Evolutionary conservation across 2,113 vertebrate species (phyloP).

Genomic region (Pristiophorus japonicus): DNA sequence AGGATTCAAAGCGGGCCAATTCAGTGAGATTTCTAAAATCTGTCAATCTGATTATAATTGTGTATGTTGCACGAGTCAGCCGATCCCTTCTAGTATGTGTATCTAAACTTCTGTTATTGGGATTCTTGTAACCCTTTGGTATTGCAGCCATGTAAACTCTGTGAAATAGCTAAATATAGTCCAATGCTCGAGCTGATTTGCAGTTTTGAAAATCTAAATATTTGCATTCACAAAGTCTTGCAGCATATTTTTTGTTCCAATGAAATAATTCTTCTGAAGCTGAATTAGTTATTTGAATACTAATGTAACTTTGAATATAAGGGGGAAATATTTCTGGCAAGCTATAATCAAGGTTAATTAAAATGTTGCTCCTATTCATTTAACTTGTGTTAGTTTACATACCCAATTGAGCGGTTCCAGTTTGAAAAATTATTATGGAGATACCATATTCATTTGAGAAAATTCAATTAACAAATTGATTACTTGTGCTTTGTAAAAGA

Average conservation of each 20-base stretch:
- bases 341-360: background rate
- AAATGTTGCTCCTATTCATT: background rate
- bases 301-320: background rate
- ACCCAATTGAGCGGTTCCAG: background rate
- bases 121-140: no score
- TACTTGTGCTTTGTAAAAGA: background rate
- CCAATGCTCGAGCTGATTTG: background rate
- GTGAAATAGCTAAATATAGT: no score
- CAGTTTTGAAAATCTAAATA: background rate
- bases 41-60: no score
- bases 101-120: no score
- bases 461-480: background rate
- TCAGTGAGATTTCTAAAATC: no score
- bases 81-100: no score
- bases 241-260: background rate
- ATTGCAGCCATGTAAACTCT: no score
- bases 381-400: background rate
- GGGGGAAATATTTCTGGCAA: background rate
- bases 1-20: no score
- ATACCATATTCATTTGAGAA: background rate
- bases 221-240: background rate
- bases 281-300: background rate
- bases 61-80: no score
- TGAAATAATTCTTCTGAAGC: background rate
- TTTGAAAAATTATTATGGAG: background rate